Conservation (phyloP, 2,113 vertebrate genomes). For the Girardinichthys multiradiatus region DNA sequence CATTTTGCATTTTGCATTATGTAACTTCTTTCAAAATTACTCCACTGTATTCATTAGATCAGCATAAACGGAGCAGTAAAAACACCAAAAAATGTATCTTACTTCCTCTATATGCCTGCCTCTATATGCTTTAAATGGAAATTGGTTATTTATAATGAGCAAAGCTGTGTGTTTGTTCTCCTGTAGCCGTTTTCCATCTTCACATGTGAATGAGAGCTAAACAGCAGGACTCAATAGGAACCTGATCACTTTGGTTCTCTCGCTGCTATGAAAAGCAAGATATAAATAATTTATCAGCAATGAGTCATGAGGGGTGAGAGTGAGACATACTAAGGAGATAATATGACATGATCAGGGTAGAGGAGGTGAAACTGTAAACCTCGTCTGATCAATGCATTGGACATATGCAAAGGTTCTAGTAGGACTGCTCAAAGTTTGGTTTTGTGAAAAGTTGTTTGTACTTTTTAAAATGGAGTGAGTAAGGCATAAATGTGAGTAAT, state of each 20-base stretch:
- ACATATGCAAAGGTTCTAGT: not conserved
- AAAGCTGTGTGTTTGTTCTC: conserved; percentile 15
- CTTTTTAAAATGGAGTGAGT: no score
- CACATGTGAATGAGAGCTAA: conserved; percentile 53
- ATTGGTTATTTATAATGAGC: conserved; percentile 52
- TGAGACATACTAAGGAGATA: not conserved
- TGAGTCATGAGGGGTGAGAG: not conserved
- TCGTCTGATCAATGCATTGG: not conserved
- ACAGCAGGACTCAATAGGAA: conserved; percentile 39
- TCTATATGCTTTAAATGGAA: conserved; percentile 53
- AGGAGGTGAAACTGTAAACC: not conserved
- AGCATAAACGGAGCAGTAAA: not conserved
- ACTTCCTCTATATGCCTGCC: not conserved
- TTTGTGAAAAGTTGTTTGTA: not conserved
- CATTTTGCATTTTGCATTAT: no score
- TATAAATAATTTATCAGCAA: conserved; percentile 57
- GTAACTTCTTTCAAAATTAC: no score
- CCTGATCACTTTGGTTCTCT: conserved; percentile 32
- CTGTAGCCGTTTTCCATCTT: conserved; percentile 8
- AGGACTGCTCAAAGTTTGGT: not conserved
- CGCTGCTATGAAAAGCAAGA: conserved; percentile 3
- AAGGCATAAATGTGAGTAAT: no score
- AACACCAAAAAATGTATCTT: not conserved
- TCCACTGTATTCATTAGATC: not conserved
- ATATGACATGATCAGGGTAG: not conserved